Percentiles rank a stretch among this genome's conserved stretches.
phyloP scores from a whole-genome alignment of 2,113 vertebrate genomes.

The Campylomormyrus numenius region DNA sequence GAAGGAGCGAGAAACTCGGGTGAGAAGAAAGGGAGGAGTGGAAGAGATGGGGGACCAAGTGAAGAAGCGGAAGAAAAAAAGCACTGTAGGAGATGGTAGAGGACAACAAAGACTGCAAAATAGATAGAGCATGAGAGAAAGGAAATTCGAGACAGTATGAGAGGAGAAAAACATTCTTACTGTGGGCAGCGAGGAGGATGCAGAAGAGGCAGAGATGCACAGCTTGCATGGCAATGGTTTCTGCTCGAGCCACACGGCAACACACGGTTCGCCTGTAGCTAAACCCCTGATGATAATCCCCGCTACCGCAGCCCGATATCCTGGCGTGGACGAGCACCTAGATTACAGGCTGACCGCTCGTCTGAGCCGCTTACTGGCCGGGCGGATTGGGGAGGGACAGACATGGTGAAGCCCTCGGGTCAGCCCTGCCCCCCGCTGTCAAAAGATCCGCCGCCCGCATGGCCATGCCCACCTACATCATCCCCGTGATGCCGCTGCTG shows the following conservation, averaged over 20 bases:
- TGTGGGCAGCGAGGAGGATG: conserved; percentile 53
- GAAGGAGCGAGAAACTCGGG: neutral
- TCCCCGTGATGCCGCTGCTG: neutral
- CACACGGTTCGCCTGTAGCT: conserved; percentile 63
- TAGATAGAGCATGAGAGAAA: neutral
- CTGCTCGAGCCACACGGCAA: conserved; percentile 47
- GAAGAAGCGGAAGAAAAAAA: neutral
- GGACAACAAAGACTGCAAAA: conserved; percentile 13
- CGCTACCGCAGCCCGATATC: conserved; percentile 56
- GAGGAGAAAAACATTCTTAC: conserved; percentile 54
- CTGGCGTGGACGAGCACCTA: conserved; percentile 43
- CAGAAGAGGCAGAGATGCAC: conserved; percentile 49
- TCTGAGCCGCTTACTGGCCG: conserved; percentile 17
- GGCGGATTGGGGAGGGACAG: conserved; percentile 12
- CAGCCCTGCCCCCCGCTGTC: conserved; percentile 8
- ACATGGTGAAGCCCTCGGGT: neutral
- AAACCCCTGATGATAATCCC: conserved; percentile 63
- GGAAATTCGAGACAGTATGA: neutral
- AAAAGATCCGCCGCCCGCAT: neutral
- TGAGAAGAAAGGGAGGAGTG: neutral
- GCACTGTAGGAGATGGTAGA: conserved; percentile 20
- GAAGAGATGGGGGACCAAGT: neutral
- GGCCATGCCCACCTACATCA: neutral
- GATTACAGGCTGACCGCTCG: conserved; percentile 55
- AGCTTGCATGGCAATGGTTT: conserved; percentile 60